Base-by-base conservation (phyloP, 2,888 invertebrate genomes). In the Neocrepidodera transversa region DNA sequence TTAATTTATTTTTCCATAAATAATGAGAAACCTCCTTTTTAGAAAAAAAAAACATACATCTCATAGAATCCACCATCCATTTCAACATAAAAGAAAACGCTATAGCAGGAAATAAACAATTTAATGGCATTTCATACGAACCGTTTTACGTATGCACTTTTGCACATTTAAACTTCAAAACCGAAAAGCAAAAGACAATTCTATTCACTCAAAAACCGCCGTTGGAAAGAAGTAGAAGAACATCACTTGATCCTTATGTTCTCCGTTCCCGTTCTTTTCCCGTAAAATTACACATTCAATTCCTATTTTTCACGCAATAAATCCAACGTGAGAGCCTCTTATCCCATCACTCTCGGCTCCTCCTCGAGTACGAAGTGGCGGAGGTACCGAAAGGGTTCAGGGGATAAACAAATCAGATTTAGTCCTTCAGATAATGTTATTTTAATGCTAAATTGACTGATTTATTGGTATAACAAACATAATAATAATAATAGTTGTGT, bases 301-400 rank as follows among this genome's bases (percentile, higher is more conserved):
- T 45, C 51, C 36, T 45, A 60, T 60, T 60, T 60, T 60, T 55
- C 55, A 38, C 54, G 55, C 55, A 38, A 60, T 60, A 60, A 60
- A 60, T 60, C 45, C 51, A 45, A 50, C 45, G 50, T 18, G 43
- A 60, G 50, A 48, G 60, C 40, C 53, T 42, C 53, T 53, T 53
- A 53, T 53, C 42, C 49, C 54, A 43, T 53, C 43, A 53, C 35
- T 53, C 43, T 53, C 20, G 53, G 23, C 47, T 45, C 18, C 35
- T 8, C 7, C 35, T 35, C 45, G 35, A 45, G 26, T 28, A 28
- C 18, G 26, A 23, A 23, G 45, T 45, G 13, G 6, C 26, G 45
- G 26, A 26, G n/a, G 13, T n/a, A n/a, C n/a, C n/a, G n/a, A n/a
- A n/a, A n/a, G n/a, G n/a, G n/a, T n/a, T n/a, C n/a, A n/a, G n/a